Evolutionary conservation across 53 echinoderm and acorn worm genomes (phyloP).

Genomic region (Actinopyga echinites): DNA sequence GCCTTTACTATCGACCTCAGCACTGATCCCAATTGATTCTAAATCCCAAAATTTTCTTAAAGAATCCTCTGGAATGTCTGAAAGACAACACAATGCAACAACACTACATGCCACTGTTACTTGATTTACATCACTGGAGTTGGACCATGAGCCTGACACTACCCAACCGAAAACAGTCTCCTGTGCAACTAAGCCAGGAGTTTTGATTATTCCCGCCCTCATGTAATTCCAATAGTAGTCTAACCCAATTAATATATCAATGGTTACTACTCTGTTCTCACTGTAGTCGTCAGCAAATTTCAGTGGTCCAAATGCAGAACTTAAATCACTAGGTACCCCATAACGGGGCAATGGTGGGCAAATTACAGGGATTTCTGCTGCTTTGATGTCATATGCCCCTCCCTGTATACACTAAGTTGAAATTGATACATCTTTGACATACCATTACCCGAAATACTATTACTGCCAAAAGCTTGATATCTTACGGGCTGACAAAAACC

Average conservation of each 20-base stretch:
- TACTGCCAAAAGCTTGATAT: too few species aligned
- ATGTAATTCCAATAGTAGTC: not conserved
- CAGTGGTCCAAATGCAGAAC: slow-evolving; percentile 1
- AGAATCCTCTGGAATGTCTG: slow-evolving; percentile 9
- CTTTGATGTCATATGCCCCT: too few species aligned
- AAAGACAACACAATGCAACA: not conserved
- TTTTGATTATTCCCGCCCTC: not conserved
- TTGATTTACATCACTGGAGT: not conserved
- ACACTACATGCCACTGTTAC: slow-evolving; percentile 17
- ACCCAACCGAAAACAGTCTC: slow-evolving; percentile 17
- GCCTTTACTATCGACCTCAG: not conserved
- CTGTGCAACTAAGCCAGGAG: not conserved
- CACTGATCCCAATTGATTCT: not conserved
- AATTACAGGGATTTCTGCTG: too few species aligned
- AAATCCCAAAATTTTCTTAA: not conserved
- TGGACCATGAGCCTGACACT: slow-evolving; percentile 20
- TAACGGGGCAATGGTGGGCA: not conserved
- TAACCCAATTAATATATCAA: slow-evolving; percentile 16
- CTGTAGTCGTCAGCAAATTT: slow-evolving; percentile 12
- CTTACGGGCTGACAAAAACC: too few species aligned
- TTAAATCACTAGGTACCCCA: not conserved
- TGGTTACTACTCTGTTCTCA: slow-evolving; percentile 18
- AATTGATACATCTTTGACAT: too few species aligned
- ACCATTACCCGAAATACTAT: too few species aligned
- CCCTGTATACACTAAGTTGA: too few species aligned